Conservation (phyloP, 2,113 vertebrate genomes). For the Nibea albiflora region DNA sequence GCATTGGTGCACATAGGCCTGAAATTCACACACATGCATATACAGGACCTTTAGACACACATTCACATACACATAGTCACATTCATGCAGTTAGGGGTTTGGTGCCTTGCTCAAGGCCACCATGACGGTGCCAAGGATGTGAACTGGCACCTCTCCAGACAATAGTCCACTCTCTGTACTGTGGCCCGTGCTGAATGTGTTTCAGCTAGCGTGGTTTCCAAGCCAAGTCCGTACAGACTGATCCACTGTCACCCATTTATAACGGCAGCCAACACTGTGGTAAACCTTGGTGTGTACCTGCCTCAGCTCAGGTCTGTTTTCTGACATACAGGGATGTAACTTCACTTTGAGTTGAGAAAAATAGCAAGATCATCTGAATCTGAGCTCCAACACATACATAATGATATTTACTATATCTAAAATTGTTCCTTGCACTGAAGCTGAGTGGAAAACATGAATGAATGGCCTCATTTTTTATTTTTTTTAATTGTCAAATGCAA, state of each 20-base stretch:
- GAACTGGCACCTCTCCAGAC: too few species aligned
- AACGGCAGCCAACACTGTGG: neutral
- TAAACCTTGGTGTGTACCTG: neutral
- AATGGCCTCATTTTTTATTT: neutral
- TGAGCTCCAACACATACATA: neutral
- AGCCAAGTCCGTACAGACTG: too few species aligned
- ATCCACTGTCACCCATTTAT: neutral
- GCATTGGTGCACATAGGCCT: neutral
- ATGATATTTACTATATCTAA: neutral
- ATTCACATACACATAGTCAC: too few species aligned
- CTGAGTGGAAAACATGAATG: neutral
- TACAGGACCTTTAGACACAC: too few species aligned
- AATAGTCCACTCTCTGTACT: too few species aligned
- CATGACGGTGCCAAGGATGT: too few species aligned
- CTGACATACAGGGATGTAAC: neutral
- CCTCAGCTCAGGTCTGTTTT: neutral
- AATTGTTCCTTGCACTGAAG: neutral
- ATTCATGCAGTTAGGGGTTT: too few species aligned
- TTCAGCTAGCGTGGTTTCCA: too few species aligned
- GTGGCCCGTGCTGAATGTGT: too few species aligned
- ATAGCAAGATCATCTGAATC: neutral
- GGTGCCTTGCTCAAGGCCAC: too few species aligned
- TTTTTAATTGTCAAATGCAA: constrained; percentile 23
- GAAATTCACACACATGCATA: too few species aligned
- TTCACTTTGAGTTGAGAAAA: neutral